phyloP scores from a whole-genome alignment of 1,140 invertebrate species.

The Rhopalosiphum padi region DNA sequence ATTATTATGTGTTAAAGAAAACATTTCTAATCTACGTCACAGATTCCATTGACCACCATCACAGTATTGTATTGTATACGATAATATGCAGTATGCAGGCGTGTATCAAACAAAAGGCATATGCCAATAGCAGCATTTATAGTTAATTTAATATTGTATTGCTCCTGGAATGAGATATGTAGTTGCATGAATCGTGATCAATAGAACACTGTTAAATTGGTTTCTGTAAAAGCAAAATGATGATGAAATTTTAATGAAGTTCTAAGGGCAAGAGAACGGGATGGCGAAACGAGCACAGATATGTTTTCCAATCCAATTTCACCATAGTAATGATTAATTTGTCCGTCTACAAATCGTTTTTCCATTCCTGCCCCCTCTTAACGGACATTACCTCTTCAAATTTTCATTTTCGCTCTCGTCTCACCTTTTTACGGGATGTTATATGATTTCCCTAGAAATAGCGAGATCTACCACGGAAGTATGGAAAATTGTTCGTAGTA shows the following conservation, averaged over 20 bases:
- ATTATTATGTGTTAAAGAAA: not conserved
- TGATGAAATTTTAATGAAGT: conserved; percentile 44
- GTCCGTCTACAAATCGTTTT: conserved; percentile 48
- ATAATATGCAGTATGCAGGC: not conserved
- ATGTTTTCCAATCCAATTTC: conserved; percentile 53
- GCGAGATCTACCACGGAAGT: not conserved
- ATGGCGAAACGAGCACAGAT: conserved; percentile 12
- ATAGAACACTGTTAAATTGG: conserved; percentile 36
- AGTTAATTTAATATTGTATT: not conserved
- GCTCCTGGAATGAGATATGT: too few relatives aligned
- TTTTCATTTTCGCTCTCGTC: conserved; percentile 23
- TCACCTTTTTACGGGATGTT: not conserved
- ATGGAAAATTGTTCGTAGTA: not conserved
- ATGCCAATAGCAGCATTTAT: not conserved
- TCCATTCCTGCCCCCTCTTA: conserved; percentile 21
- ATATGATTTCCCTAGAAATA: not conserved
- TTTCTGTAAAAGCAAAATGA: conserved; percentile 40
- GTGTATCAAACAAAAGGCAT: not conserved
- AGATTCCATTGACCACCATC: not conserved
- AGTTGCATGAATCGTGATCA: conserved; percentile 11
- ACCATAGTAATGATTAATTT: conserved; percentile 51
- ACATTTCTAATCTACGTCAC: not conserved
- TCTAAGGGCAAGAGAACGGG: not conserved
- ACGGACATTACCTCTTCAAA: conserved; percentile 45
- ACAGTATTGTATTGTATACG: not conserved